Conservation (phyloP, 2,888 invertebrate species). For the Xylocampa areola region DNA sequence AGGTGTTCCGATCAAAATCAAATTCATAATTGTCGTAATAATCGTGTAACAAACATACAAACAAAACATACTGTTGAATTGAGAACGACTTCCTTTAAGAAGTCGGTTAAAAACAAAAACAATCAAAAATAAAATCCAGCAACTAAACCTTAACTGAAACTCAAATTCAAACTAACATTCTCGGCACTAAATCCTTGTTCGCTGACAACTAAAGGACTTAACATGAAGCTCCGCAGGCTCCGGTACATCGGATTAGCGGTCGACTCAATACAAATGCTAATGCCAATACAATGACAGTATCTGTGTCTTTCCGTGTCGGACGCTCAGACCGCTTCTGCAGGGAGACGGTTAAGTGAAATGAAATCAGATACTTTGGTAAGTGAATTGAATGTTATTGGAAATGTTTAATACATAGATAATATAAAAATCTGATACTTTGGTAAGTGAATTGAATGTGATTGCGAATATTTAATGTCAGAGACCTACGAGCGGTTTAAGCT, state of each 20-base stretch:
- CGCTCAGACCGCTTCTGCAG: slow-evolving; percentile 8
- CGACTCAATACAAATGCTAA: slow-evolving; percentile 49
- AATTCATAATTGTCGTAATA: no score
- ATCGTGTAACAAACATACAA: no score
- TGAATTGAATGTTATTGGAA: slow-evolving; percentile 51
- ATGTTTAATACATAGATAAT: slow-evolving; percentile 43
- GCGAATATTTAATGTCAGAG: no score
- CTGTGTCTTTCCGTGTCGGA: slow-evolving; percentile 19
- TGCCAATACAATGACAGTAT: slow-evolving; percentile 21
- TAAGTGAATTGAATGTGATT: no score
- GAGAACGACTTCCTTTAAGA: no score
- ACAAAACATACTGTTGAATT: no score
- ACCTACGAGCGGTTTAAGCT: no score
- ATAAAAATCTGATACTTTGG: no score
- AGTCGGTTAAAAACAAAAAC: no score
- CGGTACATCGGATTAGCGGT: slow-evolving; percentile 46
- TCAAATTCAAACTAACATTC: background rate
- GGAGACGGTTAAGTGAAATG: slow-evolving; percentile 45
- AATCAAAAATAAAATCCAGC: no score
- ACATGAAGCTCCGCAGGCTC: slow-evolving; percentile 33
- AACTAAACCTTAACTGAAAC: no score
- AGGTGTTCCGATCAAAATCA: no score
- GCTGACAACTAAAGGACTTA: slow-evolving; percentile 46
- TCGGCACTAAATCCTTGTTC: background rate
- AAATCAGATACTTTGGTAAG: slow-evolving; percentile 54